phyloP scores from a whole-genome alignment of 1,140 invertebrate species.

The Atopsyche davidsoni region DNA sequence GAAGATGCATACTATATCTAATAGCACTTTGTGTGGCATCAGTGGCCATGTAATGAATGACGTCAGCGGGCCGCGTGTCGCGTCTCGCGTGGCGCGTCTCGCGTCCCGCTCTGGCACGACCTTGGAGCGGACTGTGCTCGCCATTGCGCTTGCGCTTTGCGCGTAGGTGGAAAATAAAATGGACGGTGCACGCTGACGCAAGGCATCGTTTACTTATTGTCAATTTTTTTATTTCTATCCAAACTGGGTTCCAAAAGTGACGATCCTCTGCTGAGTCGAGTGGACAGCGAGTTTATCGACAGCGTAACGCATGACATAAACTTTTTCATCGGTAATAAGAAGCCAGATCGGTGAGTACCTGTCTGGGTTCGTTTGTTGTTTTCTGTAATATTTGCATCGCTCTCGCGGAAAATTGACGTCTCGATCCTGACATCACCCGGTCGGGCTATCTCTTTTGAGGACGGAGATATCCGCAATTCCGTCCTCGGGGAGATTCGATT shows the following conservation, averaged over 20 bases:
- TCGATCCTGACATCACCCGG: background rate
- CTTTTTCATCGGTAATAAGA: slow-evolving; percentile 44
- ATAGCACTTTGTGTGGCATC: background rate
- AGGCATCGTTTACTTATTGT: slow-evolving; percentile 1
- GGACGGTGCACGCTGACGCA: slow-evolving; percentile 11
- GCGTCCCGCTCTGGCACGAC: slow-evolving; percentile 6
- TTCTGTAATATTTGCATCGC: background rate
- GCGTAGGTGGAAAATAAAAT: slow-evolving; percentile 11
- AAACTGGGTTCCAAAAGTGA: slow-evolving; percentile 49
- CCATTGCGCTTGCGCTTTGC: slow-evolving; percentile 6
- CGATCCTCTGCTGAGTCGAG: slow-evolving; percentile 42
- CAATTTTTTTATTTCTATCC: slow-evolving; percentile 17
- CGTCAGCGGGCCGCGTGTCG: background rate
- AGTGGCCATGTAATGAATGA: background rate
- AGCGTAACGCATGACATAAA: slow-evolving; percentile 47
- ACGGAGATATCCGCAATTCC: background rate
- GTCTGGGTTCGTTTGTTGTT: slow-evolving; percentile 30
- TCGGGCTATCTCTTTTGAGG: background rate
- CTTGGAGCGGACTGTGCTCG: slow-evolving; percentile 8
- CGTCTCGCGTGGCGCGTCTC: slow-evolving; percentile 1
- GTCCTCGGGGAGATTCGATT: slow-evolving; percentile 10
- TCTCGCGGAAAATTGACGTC: background rate
- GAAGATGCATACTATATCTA: no score
- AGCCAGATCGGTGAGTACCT: slow-evolving; percentile 47
- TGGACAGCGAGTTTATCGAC: slow-evolving; percentile 44